phyloP scores from a whole-genome alignment of 1,140 invertebrate genomes.

The Xylocopa sonorina region DNA sequence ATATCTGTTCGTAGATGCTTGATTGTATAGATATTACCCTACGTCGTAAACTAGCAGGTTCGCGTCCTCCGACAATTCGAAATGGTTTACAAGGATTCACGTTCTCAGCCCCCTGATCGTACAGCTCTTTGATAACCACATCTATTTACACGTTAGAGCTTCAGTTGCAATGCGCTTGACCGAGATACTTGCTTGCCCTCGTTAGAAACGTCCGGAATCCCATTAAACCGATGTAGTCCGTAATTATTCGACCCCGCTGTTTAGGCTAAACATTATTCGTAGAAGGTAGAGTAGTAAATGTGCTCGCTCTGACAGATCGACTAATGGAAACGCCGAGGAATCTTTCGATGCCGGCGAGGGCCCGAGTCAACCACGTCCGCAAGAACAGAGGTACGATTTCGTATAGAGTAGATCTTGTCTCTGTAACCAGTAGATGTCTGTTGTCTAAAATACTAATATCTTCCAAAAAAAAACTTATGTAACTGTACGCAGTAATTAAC shows the following conservation, averaged over 20 bases:
- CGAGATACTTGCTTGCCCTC: background rate
- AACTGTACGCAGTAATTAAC: background rate
- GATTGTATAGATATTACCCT: background rate
- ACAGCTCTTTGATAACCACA: no score
- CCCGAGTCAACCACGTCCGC: slow-evolving; percentile 52
- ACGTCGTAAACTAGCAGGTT: background rate
- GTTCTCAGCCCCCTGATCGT: no score
- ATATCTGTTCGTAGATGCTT: slow-evolving; percentile 31
- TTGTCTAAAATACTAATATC: background rate
- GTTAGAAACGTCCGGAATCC: background rate
- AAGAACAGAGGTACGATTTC: slow-evolving; percentile 68
- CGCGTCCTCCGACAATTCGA: no score
- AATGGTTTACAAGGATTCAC: background rate
- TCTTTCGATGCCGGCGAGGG: slow-evolving; percentile 67
- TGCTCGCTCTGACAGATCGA: slow-evolving; percentile 75
- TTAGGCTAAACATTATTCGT: slow-evolving; percentile 30
- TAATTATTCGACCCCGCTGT: background rate
- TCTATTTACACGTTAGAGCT: slow-evolving; percentile 33
- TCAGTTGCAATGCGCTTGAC: slow-evolving; percentile 20
- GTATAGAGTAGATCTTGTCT: slow-evolving; percentile 14
- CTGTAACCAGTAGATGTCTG: background rate
- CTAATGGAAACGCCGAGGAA: slow-evolving; percentile 60
- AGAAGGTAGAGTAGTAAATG: slow-evolving; percentile 74
- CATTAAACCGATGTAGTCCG: background rate
- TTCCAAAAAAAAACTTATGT: background rate